These are phyloP conservation scores for Leptodactylus fuscus DNA, from an alignment of 2,113 vertebrate species.

Conservation along the genomic window DNA sequence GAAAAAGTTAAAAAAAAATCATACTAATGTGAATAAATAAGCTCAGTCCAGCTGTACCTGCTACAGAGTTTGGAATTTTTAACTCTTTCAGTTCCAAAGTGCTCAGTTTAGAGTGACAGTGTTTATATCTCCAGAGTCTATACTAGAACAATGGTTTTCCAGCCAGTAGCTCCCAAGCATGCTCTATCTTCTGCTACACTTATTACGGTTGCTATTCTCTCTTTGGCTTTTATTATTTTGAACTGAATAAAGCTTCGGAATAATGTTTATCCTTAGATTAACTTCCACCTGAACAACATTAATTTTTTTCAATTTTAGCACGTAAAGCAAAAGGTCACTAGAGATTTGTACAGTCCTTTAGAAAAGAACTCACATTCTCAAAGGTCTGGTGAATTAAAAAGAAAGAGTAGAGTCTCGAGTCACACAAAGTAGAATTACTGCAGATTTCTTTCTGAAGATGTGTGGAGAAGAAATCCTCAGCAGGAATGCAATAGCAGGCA, in stretches of 20 bases:
- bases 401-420: too few species aligned
- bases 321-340: background rate
- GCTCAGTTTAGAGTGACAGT: too few species aligned
- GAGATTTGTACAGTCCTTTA: background rate
- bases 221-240: background rate
- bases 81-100: too few species aligned
- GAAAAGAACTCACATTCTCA: background rate
- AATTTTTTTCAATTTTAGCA: background rate
- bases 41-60: too few species aligned
- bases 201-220: background rate
- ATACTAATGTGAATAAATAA: too few species aligned
- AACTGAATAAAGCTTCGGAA: background rate
- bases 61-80: too few species aligned
- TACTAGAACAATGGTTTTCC: background rate
- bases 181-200: background rate
- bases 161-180: background rate
- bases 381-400: background rate
- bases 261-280: slow-evolving; percentile 3
- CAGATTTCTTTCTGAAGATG: too few species aligned
- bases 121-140: background rate
- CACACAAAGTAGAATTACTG: too few species aligned
- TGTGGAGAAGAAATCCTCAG: too few species aligned
- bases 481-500: too few species aligned
- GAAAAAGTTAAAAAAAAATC: too few species aligned
- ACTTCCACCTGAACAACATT: background rate